Base-by-base conservation (phyloP, 2,888 invertebrate genomes). In the Agelastica alni region DNA sequence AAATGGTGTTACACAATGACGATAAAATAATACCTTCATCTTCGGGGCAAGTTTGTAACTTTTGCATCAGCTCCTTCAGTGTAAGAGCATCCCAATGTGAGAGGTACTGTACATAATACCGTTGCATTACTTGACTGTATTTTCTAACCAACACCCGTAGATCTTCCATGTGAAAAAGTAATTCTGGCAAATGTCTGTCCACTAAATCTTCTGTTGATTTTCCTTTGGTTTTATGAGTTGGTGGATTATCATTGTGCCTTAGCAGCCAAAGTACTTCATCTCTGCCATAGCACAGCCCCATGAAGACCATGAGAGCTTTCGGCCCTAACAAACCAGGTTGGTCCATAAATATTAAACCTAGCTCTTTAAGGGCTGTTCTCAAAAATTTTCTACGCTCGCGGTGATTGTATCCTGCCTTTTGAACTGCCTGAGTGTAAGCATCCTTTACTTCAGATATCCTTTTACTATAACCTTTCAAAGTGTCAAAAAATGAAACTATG, bases 161-260 rank as follows among this genome's bases (percentile, higher is more conserved):
- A 76, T 99, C 99, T 75, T 98, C 96, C 88, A 99, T 97, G 72
- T 98, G 96, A 73, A 98, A 99, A 5, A 99, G 79, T 36, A 99
- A 79, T 76, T 99, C 99, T 1, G 99, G 98, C 34, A 99, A 80
- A 73, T 97, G 97, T 49, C 97, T 83, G 75, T 98, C 98, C 0
- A 96, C 91, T 49, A 98, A 80, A 77, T 96, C 96, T 77, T 96
- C 96, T n/a, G 90, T 85, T 9, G 89, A 85, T 77, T 91, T 91
- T 36, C 75, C 77, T 79, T 94, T 94, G 10, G 87, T 87, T 75
- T 91, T 92, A 62, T 90, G 86, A 51, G 84, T 81, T 1, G 97
- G 97, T 28, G 95, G 96, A 78, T 97, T 96, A 67, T 96, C 96
- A 74, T 93, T 92, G 75, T 99, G 99, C 46, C 99, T 84, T 36